A percentile compares a stretch with the other conserved stretches of the same genome.
phyloP scores from a whole-genome alignment of 2,113 vertebrate species.

The Hemiprocne comata region DNA sequence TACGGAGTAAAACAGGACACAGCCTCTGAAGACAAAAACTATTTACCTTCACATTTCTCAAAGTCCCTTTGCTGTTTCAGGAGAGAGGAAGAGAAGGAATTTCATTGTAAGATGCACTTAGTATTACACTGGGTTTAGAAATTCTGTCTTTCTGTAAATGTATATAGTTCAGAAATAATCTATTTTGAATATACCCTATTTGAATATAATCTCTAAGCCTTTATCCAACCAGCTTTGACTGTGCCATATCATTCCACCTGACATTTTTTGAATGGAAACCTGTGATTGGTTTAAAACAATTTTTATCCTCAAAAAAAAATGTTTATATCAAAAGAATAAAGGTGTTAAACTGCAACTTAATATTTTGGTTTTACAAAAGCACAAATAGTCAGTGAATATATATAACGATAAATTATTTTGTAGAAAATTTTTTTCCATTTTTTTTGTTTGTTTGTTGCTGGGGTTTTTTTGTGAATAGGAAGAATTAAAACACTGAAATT shows the following conservation, averaged over 20 bases:
- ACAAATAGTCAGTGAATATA: accelerated
- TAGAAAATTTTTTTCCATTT: background rate
- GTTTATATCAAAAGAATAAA: background rate
- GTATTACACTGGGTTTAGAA: background rate
- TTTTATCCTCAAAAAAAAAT: background rate
- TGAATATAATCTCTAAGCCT: background rate
- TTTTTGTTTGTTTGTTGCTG: too few relatives aligned
- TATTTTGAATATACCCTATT: background rate
- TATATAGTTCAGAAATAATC: background rate
- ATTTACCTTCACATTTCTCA: background rate
- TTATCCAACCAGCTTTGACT: background rate
- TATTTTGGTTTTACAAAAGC: background rate
- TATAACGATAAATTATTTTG: background rate
- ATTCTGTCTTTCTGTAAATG: background rate
- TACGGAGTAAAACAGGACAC: background rate
- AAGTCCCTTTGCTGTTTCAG: background rate
- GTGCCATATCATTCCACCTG: background rate
- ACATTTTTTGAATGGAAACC: background rate
- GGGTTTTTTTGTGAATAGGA: background rate
- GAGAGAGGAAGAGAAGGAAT: background rate
- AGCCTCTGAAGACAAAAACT: background rate
- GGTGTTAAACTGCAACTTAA: background rate
- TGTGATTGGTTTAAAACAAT: background rate
- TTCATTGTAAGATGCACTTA: background rate
- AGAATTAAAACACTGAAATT: background rate